Conservation (phyloP, 1,140 invertebrate species). For the Drosophila nasuta region DNA sequence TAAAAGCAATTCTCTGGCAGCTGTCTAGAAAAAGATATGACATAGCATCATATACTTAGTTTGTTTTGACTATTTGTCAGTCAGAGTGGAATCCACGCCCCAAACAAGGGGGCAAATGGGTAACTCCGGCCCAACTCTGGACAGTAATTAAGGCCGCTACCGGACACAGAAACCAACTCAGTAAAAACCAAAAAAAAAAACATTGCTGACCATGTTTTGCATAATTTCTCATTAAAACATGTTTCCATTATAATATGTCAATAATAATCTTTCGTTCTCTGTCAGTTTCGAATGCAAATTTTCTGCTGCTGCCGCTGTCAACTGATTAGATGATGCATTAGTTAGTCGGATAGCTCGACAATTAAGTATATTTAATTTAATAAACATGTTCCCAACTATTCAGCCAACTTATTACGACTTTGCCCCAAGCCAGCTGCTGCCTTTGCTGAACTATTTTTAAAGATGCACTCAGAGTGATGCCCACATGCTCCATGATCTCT, state of each 20-base stretch:
- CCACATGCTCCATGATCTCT: neutral
- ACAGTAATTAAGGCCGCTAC: conserved; percentile 78
- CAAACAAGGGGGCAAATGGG: conserved; percentile 38
- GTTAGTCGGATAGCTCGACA: conserved; percentile 6
- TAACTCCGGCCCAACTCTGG: conserved; percentile 33
- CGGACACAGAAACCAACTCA: conserved; percentile 54
- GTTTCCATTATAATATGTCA: conserved; percentile 80
- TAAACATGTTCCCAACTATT: conserved; percentile 66
- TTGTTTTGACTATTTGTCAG: conserved; percentile 80
- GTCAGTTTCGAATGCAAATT: conserved; percentile 67
- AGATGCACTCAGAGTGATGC: conserved; percentile 67
- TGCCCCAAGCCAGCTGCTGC: conserved; percentile 46
- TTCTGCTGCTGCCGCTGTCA: conserved; percentile 38
- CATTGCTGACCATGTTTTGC: conserved; percentile 67
- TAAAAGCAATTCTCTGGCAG: conserved; percentile 46
- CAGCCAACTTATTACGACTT: conserved; percentile 33
- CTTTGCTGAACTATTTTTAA: conserved; percentile 75
- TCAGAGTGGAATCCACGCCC: conserved; percentile 51
- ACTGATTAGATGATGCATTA: conserved; percentile 56
- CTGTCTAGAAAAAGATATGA: conserved; percentile 63
- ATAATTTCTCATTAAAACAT: conserved; percentile 81
- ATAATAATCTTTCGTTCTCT: conserved; percentile 70
- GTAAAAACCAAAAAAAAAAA: conserved; percentile 30
- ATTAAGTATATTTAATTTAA: conserved; percentile 69
- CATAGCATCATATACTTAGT: conserved; percentile 63